These are phyloP conservation scores for Tethya wilhelma DNA, from an alignment of 37 sponge, comb jelly and placozoan species.

Conservation along the genomic window DNA sequence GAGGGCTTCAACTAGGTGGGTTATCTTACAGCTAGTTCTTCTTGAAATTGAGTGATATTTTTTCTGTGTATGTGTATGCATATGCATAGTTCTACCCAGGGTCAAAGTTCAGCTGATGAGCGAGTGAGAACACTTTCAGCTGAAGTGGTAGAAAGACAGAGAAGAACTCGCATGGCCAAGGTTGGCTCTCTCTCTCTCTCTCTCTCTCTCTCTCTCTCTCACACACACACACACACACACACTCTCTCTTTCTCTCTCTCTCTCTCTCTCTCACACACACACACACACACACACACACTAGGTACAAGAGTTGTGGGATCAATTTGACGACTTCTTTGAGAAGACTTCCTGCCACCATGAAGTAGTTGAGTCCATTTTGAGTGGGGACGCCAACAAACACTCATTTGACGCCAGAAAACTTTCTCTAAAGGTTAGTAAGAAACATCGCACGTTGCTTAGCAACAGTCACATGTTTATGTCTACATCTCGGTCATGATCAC, in stretches of 20 bases:
- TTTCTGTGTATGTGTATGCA: too few species aligned
- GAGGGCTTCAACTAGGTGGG: background rate
- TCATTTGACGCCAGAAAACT: slow-evolving; percentile 47
- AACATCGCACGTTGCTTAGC: background rate
- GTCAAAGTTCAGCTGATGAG: background rate
- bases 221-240: background rate
- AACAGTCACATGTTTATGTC: too few species aligned
- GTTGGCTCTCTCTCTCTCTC: too few species aligned
- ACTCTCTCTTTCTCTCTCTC: background rate
- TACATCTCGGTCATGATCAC: background rate
- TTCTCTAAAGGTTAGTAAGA: slow-evolving; percentile 40
- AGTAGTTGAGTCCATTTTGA: slow-evolving; percentile 49
- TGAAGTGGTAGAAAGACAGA: slow-evolving; percentile 21
- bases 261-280: background rate
- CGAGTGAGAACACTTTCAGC: background rate
- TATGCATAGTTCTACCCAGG: too few species aligned
- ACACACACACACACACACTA: background rate
- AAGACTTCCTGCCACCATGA: slow-evolving; percentile 21
- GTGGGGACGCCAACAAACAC: slow-evolving; percentile 32
- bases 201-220: background rate
- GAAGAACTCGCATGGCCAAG: slow-evolving; percentile 27
- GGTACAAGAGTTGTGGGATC: slow-evolving; percentile 37
- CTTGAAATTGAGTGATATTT: background rate
- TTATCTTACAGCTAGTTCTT: background rate
- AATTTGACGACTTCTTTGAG: slow-evolving; percentile 26